A percentile compares a stretch with the other conserved stretches of the same genome.
phyloP scores from a whole-genome alignment of 2,797 vertebrate species.

The Botia almorhae region DNA sequence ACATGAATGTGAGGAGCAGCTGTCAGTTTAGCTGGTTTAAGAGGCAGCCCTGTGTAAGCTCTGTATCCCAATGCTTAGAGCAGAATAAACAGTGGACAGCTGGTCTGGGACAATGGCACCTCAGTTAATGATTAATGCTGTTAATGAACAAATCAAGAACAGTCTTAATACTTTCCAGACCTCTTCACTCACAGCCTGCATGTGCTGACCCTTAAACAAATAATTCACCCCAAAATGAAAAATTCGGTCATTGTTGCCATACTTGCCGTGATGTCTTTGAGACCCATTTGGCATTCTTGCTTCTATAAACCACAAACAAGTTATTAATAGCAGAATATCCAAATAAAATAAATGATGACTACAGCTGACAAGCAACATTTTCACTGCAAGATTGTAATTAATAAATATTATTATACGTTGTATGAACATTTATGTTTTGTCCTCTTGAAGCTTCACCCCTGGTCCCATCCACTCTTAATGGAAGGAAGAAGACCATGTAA shows the following conservation, averaged over 20 bases:
- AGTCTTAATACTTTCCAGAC: conserved; percentile 67
- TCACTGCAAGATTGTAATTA: background rate
- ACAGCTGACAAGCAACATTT: conserved; percentile 78
- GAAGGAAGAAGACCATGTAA: background rate
- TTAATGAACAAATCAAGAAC: conserved; percentile 75
- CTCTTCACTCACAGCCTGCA: conserved; percentile 66
- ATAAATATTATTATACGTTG: too few relatives aligned
- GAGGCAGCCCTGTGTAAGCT: conserved; percentile 57
- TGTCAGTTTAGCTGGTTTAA: conserved; percentile 81
- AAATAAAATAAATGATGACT: conserved; percentile 69
- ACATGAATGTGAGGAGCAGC: conserved; percentile 78
- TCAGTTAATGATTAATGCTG: conserved; percentile 84
- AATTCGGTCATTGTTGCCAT: conserved; percentile 54
- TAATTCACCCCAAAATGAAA: background rate
- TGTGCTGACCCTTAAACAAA: conserved; percentile 53
- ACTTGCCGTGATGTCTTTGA: background rate
- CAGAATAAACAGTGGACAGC: conserved; percentile 77
- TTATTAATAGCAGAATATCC: too few relatives aligned
- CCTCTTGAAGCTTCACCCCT: too few relatives aligned
- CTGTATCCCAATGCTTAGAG: conserved; percentile 59
- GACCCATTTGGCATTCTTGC: background rate
- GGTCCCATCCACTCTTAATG: too few relatives aligned
- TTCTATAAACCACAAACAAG: too few relatives aligned
- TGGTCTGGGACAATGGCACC: conserved; percentile 79
- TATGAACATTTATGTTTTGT: too few relatives aligned